phyloP scores from a whole-genome alignment of 2,888 invertebrate species.

The Exephanes ischioxanthus region DNA sequence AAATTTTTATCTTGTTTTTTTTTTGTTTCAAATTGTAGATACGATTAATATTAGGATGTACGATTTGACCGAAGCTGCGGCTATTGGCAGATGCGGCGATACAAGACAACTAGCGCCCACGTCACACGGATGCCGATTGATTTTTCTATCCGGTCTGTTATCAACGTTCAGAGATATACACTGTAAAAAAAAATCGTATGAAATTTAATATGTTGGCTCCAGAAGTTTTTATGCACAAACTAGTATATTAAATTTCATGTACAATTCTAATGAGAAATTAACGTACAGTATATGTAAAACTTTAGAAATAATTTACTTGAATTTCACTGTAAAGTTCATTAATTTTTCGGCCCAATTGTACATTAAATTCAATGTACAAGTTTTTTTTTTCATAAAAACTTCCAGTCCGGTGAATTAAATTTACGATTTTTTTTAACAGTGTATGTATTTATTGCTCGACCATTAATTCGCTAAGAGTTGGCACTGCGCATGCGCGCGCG shows the following conservation, averaged over 20 bases:
- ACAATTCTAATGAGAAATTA: not conserved
- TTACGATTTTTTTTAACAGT: not conserved
- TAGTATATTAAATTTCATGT: no score
- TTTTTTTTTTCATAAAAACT: no score
- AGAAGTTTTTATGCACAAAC: no score
- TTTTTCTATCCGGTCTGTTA: not conserved
- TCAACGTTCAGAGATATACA: not conserved
- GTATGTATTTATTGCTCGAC: conserved; percentile 4
- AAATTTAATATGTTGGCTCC: no score
- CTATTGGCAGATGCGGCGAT: conserved; percentile 69
- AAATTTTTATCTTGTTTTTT: conserved; percentile 12
- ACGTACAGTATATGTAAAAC: not conserved
- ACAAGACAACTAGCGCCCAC: conserved; percentile 83
- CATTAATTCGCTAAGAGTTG: conserved; percentile 12
- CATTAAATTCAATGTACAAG: no score
- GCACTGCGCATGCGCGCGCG: not conserved
- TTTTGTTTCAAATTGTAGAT: conserved; percentile 25
- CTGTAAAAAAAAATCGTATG: no score
- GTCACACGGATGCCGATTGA: conserved; percentile 75
- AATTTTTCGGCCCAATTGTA: no score
- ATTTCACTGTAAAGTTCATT: no score
- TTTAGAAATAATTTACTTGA: no score
- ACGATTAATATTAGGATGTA: conserved; percentile 15
- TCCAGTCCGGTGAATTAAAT: no score
- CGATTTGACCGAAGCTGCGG: conserved; percentile 42